These are phyloP conservation scores for Syrista parreyssii DNA, from an alignment of 2,888 invertebrate species.

Conservation along the genomic window DNA sequence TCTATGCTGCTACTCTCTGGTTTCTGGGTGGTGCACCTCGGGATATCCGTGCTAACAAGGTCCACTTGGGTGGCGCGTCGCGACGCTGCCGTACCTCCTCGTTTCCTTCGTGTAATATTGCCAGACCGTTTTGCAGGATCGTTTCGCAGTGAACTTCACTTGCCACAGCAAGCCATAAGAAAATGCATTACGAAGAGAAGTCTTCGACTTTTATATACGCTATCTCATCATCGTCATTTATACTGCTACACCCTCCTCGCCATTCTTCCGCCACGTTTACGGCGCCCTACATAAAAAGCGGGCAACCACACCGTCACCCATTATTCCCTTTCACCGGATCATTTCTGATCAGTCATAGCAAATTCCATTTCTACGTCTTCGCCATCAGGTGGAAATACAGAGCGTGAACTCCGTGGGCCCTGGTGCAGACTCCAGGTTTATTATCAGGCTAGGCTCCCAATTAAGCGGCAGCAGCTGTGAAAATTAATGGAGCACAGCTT, in stretches of 20 bases:
- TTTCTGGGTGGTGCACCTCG: slow-evolving; percentile 54
- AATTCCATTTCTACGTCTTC: neutral
- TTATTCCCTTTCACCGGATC: slow-evolving; percentile 1
- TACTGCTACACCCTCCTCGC: neutral
- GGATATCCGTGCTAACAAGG: slow-evolving; percentile 58
- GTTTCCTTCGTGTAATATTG: slow-evolving; percentile 52
- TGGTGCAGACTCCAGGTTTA: slow-evolving; percentile 65
- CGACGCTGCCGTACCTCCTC: slow-evolving; percentile 42
- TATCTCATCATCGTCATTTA: neutral
- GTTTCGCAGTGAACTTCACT: neutral
- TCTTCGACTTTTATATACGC: neutral
- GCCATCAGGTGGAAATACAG: slow-evolving; percentile 32
- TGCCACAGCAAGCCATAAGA: neutral
- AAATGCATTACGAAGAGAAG: neutral
- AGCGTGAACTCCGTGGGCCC: slow-evolving; percentile 56
- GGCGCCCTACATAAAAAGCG: neutral
- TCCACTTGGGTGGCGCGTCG: slow-evolving; percentile 57
- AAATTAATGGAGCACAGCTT: slow-evolving; percentile 74
- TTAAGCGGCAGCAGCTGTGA: slow-evolving; percentile 74
- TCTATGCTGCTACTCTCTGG: slow-evolving; percentile 23
- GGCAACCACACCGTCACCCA: neutral
- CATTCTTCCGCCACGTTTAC: neutral
- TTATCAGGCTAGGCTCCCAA: slow-evolving; percentile 72
- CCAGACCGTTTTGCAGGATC: slow-evolving; percentile 43
- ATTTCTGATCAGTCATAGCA: neutral